Percentiles rank a stretch among this genome's conserved stretches.
These are phyloP conservation scores for Aricia artaxerxes DNA, from an alignment of 2,888 invertebrate genomes.

Conservation along the genomic window DNA sequence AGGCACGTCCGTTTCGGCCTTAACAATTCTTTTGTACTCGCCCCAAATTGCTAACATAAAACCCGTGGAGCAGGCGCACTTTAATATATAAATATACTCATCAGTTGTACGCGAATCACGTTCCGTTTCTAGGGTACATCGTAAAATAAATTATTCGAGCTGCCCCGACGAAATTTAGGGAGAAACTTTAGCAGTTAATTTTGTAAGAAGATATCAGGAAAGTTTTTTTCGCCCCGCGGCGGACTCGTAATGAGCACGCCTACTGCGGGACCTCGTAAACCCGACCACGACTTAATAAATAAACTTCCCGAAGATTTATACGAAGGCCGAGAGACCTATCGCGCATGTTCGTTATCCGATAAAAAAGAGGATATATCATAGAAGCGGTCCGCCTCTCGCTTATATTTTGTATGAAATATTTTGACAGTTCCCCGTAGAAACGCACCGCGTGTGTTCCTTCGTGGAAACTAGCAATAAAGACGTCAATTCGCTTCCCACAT, in stretches of 20 bases:
- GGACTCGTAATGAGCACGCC: conserved; percentile 72
- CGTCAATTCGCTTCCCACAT: conserved; percentile 42
- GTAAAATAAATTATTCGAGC: conserved; percentile 62
- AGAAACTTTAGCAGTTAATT: conserved; percentile 73
- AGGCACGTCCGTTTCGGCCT: conserved; percentile 65
- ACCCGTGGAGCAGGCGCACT: conserved; percentile 51
- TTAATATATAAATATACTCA: conserved; percentile 62
- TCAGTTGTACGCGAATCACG: conserved; percentile 60
- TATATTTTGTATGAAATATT: conserved; percentile 69
- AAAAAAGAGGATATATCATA: conserved; percentile 71
- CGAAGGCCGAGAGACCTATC: conserved; percentile 52
- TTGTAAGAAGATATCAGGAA: conserved; percentile 73
- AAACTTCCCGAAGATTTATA: conserved; percentile 77
- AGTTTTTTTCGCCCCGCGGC: conserved; percentile 75
- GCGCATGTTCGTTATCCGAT: conserved; percentile 58
- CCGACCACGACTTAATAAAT: conserved; percentile 80
- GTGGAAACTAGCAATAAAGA: conserved; percentile 58
- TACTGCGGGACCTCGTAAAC: conserved; percentile 74
- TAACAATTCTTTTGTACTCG: conserved; percentile 78
- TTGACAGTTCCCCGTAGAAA: conserved; percentile 73
- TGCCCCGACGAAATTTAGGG: conserved; percentile 59
- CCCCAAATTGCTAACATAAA: conserved; percentile 77
- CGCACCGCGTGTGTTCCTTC: conserved; percentile 58
- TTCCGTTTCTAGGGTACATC: conserved; percentile 58
- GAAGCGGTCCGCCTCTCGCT: conserved; percentile 58